Conservation (phyloP, 2,797 vertebrate genomes). For the Scolopax rusticola region DNA sequence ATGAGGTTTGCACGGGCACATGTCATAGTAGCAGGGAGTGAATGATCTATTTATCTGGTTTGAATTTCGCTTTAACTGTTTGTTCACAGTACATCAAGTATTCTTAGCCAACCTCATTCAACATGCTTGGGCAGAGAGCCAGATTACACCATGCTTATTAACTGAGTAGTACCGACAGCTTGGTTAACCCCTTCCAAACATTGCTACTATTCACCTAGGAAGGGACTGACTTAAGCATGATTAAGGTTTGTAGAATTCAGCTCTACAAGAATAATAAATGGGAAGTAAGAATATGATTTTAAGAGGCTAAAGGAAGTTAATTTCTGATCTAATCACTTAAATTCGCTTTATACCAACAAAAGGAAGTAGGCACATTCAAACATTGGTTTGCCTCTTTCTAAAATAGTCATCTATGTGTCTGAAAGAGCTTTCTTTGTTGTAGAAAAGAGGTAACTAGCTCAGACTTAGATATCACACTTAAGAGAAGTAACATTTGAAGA, state of each 20-base stretch:
- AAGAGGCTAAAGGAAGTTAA: neutral
- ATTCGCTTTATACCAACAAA: neutral
- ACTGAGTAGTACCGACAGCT: neutral
- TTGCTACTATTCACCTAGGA: neutral
- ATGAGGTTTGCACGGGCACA: neutral
- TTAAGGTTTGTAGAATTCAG: neutral
- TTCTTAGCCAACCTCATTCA: conserved; percentile 6
- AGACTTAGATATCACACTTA: neutral
- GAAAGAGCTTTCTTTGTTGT: neutral
- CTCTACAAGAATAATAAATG: neutral
- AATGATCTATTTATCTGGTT: conserved; percentile 23
- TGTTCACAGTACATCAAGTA: conserved; percentile 25
- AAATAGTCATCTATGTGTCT: neutral
- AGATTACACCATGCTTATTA: neutral
- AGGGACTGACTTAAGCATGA: neutral
- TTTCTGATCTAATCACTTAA: neutral
- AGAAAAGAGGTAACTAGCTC: neutral
- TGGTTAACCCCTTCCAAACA: neutral
- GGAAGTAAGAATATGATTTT: neutral
- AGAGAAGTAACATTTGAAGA: neutral
- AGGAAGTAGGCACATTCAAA: neutral
- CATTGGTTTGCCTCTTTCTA: neutral
- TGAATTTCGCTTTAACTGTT: conserved; percentile 39
- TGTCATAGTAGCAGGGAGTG: neutral
- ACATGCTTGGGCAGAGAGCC: neutral